Percentiles rank a stretch among this genome's conserved stretches.
Evolutionary conservation across 2,113 vertebrate genomes (phyloP).

Genomic region (Regulus satrapa): DNA sequence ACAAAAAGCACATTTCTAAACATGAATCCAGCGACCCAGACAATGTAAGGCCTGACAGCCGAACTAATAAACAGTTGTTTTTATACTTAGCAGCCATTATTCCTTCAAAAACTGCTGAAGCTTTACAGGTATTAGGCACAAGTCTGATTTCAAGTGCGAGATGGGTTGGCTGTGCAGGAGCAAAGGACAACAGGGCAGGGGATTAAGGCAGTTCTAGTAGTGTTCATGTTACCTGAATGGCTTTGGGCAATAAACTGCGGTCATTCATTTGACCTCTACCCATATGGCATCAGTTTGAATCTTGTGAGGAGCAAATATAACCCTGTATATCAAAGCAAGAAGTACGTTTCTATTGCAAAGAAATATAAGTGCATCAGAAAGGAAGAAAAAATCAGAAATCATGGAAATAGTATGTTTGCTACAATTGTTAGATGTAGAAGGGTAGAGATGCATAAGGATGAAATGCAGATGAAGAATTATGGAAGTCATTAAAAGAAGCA

Average conservation of each 20-base stretch:
- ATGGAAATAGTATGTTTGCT: not conserved
- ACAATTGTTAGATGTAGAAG: not conserved
- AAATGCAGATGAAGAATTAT: not conserved
- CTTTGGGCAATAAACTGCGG: not conserved
- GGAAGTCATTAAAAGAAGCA: not conserved
- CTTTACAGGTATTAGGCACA: not conserved
- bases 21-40: not conserved
- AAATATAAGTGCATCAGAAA: not conserved
- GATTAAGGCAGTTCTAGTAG: not conserved
- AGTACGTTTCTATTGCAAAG: not conserved
- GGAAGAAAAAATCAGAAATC: not conserved
- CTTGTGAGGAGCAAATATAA: slow-evolving; percentile 4
- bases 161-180: not conserved
- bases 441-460: not conserved
- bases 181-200: not conserved
- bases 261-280: slow-evolving; percentile 3
- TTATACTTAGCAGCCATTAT: not conserved
- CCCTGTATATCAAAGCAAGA: not conserved
- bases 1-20: not conserved
- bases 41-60: not conserved
- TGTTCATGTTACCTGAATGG: not conserved
- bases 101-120: not conserved
- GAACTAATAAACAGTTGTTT: too few relatives aligned
- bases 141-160: not conserved
- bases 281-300: slow-evolving; percentile 42